Percentiles rank a stretch among this genome's conserved stretches.
Conservation (phyloP, 2,797 vertebrate genomes). For the Notamacropus eugenii region DNA sequence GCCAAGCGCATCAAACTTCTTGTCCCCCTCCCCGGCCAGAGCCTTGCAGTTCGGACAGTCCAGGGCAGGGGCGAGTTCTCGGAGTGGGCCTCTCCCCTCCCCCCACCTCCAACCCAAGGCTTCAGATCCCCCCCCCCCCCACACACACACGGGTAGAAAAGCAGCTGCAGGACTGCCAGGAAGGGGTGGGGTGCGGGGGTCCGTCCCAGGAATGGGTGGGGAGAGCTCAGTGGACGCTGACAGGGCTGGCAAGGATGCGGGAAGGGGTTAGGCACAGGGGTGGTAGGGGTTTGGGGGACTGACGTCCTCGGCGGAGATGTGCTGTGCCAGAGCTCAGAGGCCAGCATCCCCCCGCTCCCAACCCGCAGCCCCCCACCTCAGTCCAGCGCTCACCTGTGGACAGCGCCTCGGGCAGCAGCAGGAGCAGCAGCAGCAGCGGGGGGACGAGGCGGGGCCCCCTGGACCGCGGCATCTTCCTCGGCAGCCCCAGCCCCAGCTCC, state of each 20-base stretch:
- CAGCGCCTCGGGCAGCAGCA: neutral
- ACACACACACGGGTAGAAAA: neutral
- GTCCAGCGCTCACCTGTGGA: neutral
- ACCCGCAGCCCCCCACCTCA: neutral
- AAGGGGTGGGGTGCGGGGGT: too few relatives aligned
- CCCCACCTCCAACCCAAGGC: neutral
- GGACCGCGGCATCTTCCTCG: neutral
- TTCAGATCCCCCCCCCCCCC: neutral
- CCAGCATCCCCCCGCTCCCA: neutral
- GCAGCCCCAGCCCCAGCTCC: neutral
- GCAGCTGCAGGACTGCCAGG: neutral
- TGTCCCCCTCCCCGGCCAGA: neutral
- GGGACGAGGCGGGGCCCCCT: neutral
- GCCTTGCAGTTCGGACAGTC: neutral
- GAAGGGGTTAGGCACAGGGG: neutral
- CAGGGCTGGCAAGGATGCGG: neutral
- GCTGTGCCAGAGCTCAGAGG: neutral
- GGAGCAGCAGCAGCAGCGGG: neutral
- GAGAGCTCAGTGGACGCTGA: neutral
- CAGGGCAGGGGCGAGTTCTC: neutral
- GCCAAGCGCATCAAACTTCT: neutral
- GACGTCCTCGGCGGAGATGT: neutral
- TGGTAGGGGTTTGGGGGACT: neutral
- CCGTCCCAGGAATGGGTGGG: neutral
- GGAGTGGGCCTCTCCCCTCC: neutral